Conservation (phyloP, 2,113 vertebrate genomes). For the Sylvietta virens region DNA sequence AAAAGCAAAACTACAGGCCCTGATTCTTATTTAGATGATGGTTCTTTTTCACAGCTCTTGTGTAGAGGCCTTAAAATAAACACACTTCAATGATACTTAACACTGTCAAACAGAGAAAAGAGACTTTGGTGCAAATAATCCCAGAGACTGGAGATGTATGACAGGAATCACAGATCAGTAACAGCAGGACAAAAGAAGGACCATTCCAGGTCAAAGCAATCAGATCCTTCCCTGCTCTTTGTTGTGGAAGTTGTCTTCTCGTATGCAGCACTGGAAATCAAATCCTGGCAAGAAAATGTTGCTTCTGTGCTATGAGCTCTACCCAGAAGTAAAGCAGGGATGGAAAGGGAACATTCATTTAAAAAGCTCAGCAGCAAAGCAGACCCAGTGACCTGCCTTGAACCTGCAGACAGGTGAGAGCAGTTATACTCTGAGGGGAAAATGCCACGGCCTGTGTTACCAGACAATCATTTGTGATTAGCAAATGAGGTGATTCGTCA, state of each 20-base stretch:
- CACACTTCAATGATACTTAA: constrained; percentile 40
- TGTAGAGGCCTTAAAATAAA: constrained; percentile 12
- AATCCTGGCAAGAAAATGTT: neutral
- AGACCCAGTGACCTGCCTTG: neutral
- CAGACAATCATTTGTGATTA: neutral
- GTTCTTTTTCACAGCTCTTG: neutral
- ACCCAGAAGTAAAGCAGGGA: neutral
- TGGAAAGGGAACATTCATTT: neutral
- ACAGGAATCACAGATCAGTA: neutral
- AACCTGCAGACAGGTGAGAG: neutral
- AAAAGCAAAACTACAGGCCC: neutral
- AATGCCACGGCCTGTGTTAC: neutral
- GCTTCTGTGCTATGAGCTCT: neutral
- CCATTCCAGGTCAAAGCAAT: neutral
- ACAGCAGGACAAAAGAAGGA: neutral
- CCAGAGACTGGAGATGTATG: neutral
- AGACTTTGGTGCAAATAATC: neutral
- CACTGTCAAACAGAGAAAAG: constrained; percentile 17
- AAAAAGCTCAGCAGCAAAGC: neutral
- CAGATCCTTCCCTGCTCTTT: neutral
- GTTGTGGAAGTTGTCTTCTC: neutral
- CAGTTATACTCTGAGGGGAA: neutral
- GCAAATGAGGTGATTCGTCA: neutral
- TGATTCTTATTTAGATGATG: neutral
- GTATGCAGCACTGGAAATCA: neutral